A percentile compares a stretch with the other conserved stretches of the same genome.
Evolutionary conservation across 2,797 vertebrate species (phyloP).

Genomic region (Perdix hodgsoniae): DNA sequence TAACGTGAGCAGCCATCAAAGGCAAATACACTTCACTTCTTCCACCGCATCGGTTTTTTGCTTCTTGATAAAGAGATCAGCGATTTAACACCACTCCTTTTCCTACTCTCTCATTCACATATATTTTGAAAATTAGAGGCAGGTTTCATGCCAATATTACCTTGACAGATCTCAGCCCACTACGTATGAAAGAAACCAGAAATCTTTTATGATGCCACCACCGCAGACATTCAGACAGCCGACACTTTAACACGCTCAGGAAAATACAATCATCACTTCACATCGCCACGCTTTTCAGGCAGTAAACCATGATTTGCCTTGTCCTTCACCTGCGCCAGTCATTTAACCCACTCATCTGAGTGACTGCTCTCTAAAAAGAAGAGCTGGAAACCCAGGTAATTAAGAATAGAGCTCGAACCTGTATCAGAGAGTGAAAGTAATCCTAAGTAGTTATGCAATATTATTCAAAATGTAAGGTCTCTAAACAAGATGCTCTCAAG

Average conservation of each 20-base stretch:
- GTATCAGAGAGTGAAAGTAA: constrained; percentile 19
- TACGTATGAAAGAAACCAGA: neutral
- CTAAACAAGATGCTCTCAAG: neutral
- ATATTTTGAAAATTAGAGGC: neutral
- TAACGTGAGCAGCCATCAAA: neutral
- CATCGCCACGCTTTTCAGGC: constrained; percentile 29
- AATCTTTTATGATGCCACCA: neutral
- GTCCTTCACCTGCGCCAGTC: constrained; percentile 50
- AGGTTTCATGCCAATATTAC: neutral
- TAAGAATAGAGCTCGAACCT: constrained; percentile 12
- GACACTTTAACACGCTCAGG: neutral
- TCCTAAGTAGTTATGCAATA: neutral
- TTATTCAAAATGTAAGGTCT: neutral
- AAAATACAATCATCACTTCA: constrained; percentile 38
- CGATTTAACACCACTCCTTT: neutral
- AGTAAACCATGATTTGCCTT: constrained; percentile 33
- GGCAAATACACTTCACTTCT: neutral
- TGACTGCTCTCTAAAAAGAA: neutral
- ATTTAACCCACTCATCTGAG: constrained; percentile 46
- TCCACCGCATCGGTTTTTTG: neutral
- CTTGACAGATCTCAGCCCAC: neutral
- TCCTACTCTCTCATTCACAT: neutral
- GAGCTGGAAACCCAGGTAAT: constrained; percentile 39
- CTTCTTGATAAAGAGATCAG: neutral
- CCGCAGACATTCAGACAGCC: neutral